A percentile compares a stretch with the other conserved stretches of the same genome.
Evolutionary conservation across 1,140 invertebrate species (phyloP).

Genomic region (Papilio dardanus): DNA sequence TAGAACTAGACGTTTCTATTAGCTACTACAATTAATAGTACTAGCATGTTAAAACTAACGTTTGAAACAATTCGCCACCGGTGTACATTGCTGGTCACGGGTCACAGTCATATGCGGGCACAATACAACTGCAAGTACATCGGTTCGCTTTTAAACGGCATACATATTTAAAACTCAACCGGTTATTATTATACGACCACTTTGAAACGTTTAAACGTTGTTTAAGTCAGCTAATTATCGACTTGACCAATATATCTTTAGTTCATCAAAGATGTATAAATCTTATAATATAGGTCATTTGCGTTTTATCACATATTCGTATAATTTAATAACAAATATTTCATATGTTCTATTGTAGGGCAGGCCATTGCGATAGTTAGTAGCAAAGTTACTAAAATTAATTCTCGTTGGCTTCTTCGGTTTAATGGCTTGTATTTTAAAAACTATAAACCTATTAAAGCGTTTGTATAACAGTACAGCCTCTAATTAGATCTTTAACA

Average conservation of each 20-base stretch:
- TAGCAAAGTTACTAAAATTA: neutral
- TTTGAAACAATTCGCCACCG: constrained; percentile 23
- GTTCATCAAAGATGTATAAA: constrained; percentile 18
- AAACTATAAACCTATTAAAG: neutral
- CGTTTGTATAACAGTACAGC: neutral
- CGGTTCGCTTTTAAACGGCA: constrained; percentile 46
- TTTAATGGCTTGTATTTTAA: neutral
- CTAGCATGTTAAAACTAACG: constrained; percentile 12
- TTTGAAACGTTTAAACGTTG: constrained; percentile 21
- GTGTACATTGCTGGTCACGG: constrained; percentile 27
- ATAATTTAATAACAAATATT: neutral
- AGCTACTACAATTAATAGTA: neutral
- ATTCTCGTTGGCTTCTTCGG: neutral
- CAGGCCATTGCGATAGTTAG: neutral
- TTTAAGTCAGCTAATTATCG: constrained; percentile 16
- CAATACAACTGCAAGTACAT: constrained; percentile 35
- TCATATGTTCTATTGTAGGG: neutral
- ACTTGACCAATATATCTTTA: constrained; percentile 26
- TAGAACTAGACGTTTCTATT: neutral
- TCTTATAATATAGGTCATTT: neutral
- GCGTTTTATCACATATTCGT: neutral
- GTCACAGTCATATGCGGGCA: constrained; percentile 25
- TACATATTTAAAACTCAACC: constrained; percentile 46
- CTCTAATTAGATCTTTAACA: constrained; percentile 32
- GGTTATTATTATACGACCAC: constrained; percentile 36